Evolutionary conservation across 2,113 vertebrate genomes (phyloP), one percentile per base, ranked within the genome.

Genomic region (Galemys pyrenaicus): DNA sequence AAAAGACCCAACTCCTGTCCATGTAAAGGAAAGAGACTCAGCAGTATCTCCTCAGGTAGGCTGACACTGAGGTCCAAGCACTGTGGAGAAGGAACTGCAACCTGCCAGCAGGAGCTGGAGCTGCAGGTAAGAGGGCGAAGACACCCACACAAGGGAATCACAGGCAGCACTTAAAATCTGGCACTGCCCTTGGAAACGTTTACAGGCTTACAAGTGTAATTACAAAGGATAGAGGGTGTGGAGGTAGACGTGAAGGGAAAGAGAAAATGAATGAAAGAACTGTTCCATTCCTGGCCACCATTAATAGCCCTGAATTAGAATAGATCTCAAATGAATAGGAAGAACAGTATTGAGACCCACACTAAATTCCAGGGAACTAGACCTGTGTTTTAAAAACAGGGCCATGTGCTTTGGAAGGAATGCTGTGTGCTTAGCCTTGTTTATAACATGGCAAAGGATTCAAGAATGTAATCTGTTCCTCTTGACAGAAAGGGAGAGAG

Each of bases 361-460:
- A 97, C 87, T 94, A 92, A 97, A 98, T 97, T 98, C 97, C 97
- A 97, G 73, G 89, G 81, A 81, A 96, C 88, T 80, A 87, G 95
- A 81, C 96, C 92, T 93, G 92, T 90, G 94, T 96, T 98, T 97
- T 95, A 92, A 89, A 98, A 97, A 97, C 85, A 97, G 93, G 84
- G 96, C 95, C 95, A 95, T 97, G 94, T 92, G 97, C 97, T 97
- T 96, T 86, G 91, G 95, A 96, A 98, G 94, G 97, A 97, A 98
- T 98, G 97, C 74, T 89, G 96, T 96, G 95, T 97, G 92, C 95
- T 96, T 97, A 97, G 97, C 96, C 96, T 98, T 98, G 97, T 98
- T 98, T 98, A 98, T 96, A 97, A 82, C 90, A 96, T 62, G 94
- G 97, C 82, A 97, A 96, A 97, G 97, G 97, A 98, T 95, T 98